Evolutionary conservation across 2,113 vertebrate species (phyloP).

Genomic region (Malurus elegans): DNA sequence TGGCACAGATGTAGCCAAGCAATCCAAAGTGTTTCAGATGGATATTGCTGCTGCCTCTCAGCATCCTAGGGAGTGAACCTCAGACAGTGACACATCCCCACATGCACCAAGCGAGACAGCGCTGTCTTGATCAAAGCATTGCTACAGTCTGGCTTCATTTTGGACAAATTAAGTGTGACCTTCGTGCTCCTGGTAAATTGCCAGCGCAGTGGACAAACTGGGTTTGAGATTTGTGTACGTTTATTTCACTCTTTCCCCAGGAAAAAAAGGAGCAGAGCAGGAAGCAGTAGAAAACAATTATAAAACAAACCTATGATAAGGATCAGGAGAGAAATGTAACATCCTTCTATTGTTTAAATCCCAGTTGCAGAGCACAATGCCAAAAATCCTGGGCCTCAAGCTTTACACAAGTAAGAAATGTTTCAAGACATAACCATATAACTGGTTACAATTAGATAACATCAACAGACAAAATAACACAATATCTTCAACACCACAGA

Average conservation of each 20-base stretch:
- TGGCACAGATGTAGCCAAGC: neutral
- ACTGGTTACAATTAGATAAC: neutral
- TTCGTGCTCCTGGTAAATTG: neutral
- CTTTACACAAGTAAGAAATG: constrained; percentile 1
- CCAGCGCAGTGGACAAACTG: neutral
- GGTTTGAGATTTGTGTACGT: neutral
- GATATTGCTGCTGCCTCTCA: neutral
- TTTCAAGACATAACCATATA: neutral
- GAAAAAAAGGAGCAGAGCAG: neutral
- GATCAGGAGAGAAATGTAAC: constrained; percentile 38
- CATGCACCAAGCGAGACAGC: neutral
- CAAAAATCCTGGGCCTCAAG: neutral
- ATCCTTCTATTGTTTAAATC: constrained; percentile 40
- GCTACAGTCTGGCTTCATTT: constrained; percentile 21
- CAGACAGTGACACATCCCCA: neutral
- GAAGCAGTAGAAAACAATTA: constrained; percentile 41
- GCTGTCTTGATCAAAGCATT: constrained; percentile 36
- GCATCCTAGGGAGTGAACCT: neutral
- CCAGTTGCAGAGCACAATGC: neutral
- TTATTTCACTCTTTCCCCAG: neutral
- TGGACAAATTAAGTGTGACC: constrained; percentile 43
- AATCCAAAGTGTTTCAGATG: neutral
- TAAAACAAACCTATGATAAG: constrained; percentile 8
- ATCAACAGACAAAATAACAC: neutral
- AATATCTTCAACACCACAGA: neutral